Conservation (phyloP, 1,140 invertebrate species). For the Limonius californicus region DNA sequence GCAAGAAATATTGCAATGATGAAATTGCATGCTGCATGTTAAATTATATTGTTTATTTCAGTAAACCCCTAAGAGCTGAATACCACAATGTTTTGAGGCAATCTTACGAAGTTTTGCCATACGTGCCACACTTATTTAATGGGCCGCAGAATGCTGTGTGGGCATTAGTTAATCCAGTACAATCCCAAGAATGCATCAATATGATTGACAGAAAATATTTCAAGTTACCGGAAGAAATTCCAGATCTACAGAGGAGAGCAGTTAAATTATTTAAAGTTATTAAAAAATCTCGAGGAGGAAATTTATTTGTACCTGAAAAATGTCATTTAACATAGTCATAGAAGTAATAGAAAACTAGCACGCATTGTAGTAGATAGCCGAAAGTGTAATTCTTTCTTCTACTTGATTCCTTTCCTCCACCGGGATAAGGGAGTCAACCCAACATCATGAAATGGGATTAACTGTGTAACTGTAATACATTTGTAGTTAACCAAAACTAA, state of each 20-base stretch:
- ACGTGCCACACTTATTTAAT: constrained; percentile 39
- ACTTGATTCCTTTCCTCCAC: too few relatives aligned
- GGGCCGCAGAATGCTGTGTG: constrained; percentile 36
- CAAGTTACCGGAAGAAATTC: neutral
- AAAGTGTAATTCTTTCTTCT: too few relatives aligned
- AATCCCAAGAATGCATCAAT: constrained; percentile 19
- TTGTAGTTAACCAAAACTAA: too few relatives aligned
- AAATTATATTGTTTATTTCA: constrained; percentile 26
- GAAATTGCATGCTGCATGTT: too few relatives aligned
- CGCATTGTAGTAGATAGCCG: too few relatives aligned
- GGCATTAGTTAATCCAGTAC: constrained; percentile 36
- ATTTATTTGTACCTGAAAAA: neutral
- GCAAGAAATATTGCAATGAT: too few relatives aligned
- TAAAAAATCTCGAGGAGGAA: neutral
- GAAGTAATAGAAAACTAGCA: too few relatives aligned
- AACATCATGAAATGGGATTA: too few relatives aligned
- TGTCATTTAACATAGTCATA: too few relatives aligned
- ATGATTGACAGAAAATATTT: neutral
- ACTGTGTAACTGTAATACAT: too few relatives aligned
- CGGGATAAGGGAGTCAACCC: too few relatives aligned
- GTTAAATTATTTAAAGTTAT: neutral
- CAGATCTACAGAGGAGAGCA: neutral
- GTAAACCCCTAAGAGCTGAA: constrained; percentile 39
- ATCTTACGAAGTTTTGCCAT: constrained; percentile 37
- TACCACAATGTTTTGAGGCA: constrained; percentile 40